phyloP scores from a whole-genome alignment of 2,797 vertebrate species.

The Oreortyx pictus region DNA sequence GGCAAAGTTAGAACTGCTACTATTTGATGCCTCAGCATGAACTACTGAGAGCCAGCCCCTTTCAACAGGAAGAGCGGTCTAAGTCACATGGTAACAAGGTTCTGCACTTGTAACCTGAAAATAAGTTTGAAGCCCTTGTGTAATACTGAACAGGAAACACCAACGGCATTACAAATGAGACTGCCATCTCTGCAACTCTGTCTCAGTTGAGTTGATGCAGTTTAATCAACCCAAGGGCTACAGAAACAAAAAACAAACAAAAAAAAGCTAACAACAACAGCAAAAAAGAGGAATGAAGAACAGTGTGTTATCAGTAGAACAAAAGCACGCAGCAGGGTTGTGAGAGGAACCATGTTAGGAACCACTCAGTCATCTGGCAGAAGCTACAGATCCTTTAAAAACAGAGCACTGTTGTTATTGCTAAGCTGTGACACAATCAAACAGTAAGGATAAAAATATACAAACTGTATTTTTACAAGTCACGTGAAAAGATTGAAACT shows the following conservation, averaged over 20 bases:
- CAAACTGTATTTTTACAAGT: neutral
- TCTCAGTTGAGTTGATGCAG: neutral
- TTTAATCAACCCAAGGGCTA: neutral
- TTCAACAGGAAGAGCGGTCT: conserved; percentile 14
- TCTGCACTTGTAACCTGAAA: neutral
- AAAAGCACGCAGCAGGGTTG: neutral
- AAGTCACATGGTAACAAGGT: neutral
- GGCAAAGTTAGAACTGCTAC: neutral
- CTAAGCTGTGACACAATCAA: neutral
- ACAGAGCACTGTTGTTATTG: neutral
- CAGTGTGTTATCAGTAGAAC: neutral
- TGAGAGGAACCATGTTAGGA: neutral
- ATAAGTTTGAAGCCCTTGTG: neutral
- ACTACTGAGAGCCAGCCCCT: neutral
- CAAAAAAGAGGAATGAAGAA: neutral
- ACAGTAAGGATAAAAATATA: neutral
- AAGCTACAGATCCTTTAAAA: neutral
- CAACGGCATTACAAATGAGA: neutral
- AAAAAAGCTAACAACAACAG: too few relatives aligned
- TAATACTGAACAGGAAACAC: neutral
- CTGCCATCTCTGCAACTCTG: neutral
- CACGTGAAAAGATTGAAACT: neutral
- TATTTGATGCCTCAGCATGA: neutral
- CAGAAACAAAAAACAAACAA: neutral
- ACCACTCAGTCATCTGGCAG: neutral